A percentile compares a stretch with the other conserved stretches of the same genome.
These are phyloP conservation scores for Sciaenops ocellatus DNA, from an alignment of 2,797 vertebrate species.

Conservation along the genomic window DNA sequence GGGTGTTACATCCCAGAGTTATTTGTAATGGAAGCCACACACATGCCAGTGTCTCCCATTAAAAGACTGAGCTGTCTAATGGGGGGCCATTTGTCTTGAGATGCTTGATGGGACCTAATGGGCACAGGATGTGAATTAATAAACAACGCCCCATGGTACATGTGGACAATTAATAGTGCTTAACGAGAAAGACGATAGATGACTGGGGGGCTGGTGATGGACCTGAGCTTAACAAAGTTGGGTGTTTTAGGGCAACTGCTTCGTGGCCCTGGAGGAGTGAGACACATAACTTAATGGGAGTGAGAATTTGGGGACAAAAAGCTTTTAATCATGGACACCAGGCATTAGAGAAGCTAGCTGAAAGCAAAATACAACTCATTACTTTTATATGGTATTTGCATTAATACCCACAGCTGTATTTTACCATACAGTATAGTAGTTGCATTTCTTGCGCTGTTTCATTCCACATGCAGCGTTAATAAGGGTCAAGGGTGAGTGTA, in stretches of 20 bases:
- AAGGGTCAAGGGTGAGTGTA: constrained; percentile 1
- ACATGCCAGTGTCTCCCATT: constrained; percentile 55
- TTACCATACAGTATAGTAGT: not conserved
- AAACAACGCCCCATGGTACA: constrained; percentile 75
- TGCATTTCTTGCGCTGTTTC: not conserved
- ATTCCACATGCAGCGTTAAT: constrained; percentile 11
- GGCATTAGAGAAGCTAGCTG: constrained; percentile 16
- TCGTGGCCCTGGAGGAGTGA: constrained; percentile 28
- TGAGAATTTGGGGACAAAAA: constrained; percentile 40
- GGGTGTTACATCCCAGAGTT: constrained; percentile 29
- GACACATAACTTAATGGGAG: constrained; percentile 48
- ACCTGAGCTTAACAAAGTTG: constrained; percentile 60
- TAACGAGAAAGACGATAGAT: constrained; percentile 78
- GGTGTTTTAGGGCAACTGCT: constrained; percentile 39
- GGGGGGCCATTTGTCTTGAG: constrained; percentile 75
- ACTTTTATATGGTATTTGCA: constrained; percentile 32
- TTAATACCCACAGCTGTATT: constrained; percentile 26
- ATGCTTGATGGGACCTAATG: constrained; percentile 77
- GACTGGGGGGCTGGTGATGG: constrained; percentile 44
- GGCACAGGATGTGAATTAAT: constrained; percentile 83
- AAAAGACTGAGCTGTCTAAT: constrained; percentile 71
- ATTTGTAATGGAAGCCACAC: constrained; percentile 47
- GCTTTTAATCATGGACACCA: constrained; percentile 59
- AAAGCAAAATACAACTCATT: constrained; percentile 45
- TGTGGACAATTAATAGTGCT: constrained; percentile 80